phyloP scores from a whole-genome alignment of 2,113 vertebrate genomes.

The Pangasianodon gigas region DNA sequence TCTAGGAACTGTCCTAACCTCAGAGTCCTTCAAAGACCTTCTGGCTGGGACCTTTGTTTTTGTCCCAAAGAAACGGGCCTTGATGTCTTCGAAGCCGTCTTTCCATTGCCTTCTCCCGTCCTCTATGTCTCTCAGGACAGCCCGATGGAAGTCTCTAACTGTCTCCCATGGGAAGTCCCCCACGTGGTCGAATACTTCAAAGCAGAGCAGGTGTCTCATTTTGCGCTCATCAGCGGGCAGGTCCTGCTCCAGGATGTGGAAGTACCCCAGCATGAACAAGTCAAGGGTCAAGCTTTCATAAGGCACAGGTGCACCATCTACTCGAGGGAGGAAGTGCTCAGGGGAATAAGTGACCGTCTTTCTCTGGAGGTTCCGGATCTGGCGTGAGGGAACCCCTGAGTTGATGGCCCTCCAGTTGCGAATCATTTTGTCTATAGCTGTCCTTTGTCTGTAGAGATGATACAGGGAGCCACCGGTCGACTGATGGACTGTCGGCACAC shows the following conservation, averaged over 20 bases:
- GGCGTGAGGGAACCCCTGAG: conserved; percentile 59
- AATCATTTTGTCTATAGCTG: conserved; percentile 78
- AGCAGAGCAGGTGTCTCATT: conserved; percentile 90
- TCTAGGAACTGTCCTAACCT: conserved; percentile 52
- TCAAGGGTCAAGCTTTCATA: conserved; percentile 85
- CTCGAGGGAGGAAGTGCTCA: conserved; percentile 82
- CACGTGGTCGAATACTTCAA: conserved; percentile 92
- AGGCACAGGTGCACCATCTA: conserved; percentile 69
- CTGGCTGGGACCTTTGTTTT: neutral
- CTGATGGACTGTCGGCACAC: conserved; percentile 17
- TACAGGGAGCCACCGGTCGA: conserved; percentile 38
- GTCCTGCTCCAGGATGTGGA: conserved; percentile 89
- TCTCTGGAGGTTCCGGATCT: conserved; percentile 58
- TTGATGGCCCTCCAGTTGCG: conserved; percentile 74
- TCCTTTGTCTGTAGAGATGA: conserved; percentile 77
- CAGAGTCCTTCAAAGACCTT: conserved; percentile 5
- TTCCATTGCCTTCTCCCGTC: conserved; percentile 80
- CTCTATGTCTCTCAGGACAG: conserved; percentile 84
- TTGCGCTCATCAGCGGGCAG: conserved; percentile 83
- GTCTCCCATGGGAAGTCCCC: conserved; percentile 82
- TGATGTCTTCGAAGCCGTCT: conserved; percentile 90
- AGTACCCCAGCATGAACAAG: conserved; percentile 95
- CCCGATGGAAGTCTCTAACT: conserved; percentile 84
- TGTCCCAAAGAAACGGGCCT: conserved; percentile 79
- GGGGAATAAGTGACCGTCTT: conserved; percentile 75